These are phyloP conservation scores for Eristalinus aeneus DNA, from an alignment of 2,888 invertebrate species.

Conservation along the genomic window DNA sequence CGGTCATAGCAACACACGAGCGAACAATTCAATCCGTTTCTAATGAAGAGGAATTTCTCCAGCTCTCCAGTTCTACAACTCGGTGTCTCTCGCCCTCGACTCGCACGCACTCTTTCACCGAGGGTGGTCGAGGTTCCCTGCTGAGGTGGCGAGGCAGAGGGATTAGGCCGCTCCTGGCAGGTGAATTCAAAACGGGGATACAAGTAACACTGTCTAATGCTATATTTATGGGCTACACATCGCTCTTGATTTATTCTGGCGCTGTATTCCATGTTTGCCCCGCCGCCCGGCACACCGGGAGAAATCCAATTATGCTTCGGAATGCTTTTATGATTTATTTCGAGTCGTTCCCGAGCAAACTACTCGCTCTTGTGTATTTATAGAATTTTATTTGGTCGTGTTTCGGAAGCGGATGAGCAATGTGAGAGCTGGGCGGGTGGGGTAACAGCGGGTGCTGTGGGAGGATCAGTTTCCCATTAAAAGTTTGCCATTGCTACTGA, in stretches of 20 bases:
- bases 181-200: constrained; percentile 28
- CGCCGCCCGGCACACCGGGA: neutral
- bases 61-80: neutral
- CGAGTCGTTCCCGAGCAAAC: neutral
- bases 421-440: neutral
- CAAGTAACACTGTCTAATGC: constrained; percentile 43
- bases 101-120: neutral
- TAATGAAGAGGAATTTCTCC: neutral
- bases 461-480: neutral
- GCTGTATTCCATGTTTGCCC: neutral
- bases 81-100: no score
- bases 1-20: neutral
- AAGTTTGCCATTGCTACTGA: neutral
- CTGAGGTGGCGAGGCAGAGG: neutral
- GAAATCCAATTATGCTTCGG: constrained; percentile 9
- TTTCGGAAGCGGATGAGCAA: neutral
- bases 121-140: neutral
- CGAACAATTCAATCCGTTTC: neutral
- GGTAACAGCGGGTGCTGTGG: neutral
- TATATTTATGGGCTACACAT: constrained; percentile 32
- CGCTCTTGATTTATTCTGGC: constrained; percentile 52
- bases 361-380: constrained; percentile 9
- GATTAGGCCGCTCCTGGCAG: neutral
- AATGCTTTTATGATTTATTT: constrained; percentile 24
- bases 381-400: constrained; percentile 5